Conservation (phyloP, 2,888 invertebrate species). For the Pristionchus exspectatus region DNA sequence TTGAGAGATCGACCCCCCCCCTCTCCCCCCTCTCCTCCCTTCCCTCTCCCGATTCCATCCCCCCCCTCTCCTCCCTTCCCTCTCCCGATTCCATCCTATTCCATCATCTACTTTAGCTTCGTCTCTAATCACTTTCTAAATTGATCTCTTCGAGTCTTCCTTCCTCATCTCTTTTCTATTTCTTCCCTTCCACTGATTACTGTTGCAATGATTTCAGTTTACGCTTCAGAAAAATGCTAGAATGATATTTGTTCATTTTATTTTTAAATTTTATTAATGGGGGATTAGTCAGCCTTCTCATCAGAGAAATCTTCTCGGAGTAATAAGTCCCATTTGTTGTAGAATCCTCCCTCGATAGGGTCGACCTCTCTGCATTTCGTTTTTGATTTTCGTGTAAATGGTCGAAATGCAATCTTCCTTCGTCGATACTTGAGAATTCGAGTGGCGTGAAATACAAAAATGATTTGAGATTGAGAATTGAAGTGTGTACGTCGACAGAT, state of each 20-base stretch:
- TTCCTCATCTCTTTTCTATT: not conserved
- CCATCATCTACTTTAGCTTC: not conserved
- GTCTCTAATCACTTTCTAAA: conserved; percentile 1
- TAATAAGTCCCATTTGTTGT: not conserved
- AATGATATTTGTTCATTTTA: not conserved
- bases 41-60: not conserved
- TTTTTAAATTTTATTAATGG: not conserved
- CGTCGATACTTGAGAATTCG: conserved; percentile 38
- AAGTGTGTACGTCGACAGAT: conserved; percentile 23
- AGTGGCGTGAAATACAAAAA: conserved; percentile 40
- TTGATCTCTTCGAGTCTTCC: not conserved
- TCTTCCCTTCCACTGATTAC: not conserved
- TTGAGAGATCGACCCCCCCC: not conserved
- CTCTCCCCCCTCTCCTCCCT: not conserved
- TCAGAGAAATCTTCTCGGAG: not conserved
- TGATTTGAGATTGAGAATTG: not conserved
- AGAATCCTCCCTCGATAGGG: not conserved
- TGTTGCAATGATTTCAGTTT: not conserved
- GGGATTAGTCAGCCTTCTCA: no score
- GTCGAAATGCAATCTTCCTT: not conserved
- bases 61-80: not conserved
- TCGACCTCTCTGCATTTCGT: not conserved
- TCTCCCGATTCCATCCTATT: not conserved
- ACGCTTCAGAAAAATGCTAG: not conserved
- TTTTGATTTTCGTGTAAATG: not conserved